These are phyloP conservation scores for Anableps anableps DNA, from an alignment of 2,797 vertebrate species.

Conservation along the genomic window DNA sequence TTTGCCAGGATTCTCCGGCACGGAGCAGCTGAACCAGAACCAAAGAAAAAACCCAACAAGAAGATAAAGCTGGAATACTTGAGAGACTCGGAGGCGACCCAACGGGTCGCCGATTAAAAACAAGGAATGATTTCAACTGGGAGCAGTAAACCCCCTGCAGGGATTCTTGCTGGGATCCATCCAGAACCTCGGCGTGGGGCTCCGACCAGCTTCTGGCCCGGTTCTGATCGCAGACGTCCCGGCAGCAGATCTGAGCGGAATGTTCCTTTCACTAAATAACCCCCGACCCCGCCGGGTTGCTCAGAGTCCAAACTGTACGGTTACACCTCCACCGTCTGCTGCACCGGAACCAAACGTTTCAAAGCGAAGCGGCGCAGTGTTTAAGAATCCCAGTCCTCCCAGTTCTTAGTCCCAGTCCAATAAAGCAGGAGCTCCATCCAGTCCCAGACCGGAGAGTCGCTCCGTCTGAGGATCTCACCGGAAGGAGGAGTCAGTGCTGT, in stretches of 20 bases:
- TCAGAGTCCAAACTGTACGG: background rate
- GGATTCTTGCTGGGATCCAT: too few relatives aligned
- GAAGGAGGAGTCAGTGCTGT: constrained; percentile 41
- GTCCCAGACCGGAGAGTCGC: constrained; percentile 36
- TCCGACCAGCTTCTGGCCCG: constrained; percentile 1
- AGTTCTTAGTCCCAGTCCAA: background rate
- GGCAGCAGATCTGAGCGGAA: background rate
- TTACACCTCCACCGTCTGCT: background rate
- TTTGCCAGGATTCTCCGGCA: too few relatives aligned
- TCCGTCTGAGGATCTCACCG: constrained; percentile 14
- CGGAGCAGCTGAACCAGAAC: background rate
- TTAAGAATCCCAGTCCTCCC: background rate
- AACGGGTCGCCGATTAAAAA: background rate
- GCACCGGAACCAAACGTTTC: background rate
- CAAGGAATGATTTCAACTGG: background rate
- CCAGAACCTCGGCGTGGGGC: too few relatives aligned
- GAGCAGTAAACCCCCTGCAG: background rate
- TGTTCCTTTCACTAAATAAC: background rate
- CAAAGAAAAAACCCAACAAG: background rate
- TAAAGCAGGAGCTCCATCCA: background rate
- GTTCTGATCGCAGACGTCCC: too few relatives aligned
- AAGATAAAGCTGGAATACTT: background rate
- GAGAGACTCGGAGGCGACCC: too few relatives aligned
- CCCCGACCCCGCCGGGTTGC: background rate
- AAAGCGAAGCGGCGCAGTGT: background rate